Percentiles rank a stretch among this genome's conserved stretches.
phyloP scores from a whole-genome alignment of 1,140 invertebrate genomes.

The Neomicropteryx cornuta region DNA sequence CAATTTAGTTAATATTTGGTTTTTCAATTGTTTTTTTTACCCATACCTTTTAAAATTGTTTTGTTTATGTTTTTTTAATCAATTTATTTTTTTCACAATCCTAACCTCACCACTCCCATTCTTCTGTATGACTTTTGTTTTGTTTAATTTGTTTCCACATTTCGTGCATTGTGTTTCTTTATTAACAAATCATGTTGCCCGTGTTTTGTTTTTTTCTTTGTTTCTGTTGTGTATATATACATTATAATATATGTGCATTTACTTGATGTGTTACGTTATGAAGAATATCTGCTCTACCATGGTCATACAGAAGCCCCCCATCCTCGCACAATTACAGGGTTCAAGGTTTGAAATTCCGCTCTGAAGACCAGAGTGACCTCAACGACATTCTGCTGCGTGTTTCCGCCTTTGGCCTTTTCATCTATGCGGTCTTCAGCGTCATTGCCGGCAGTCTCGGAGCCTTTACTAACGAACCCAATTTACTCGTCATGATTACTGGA shows the following conservation, averaged over 20 bases:
- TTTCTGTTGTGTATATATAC: slow-evolving; percentile 9
- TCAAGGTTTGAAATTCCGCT: slow-evolving; percentile 76
- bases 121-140: slow-evolving; percentile 10
- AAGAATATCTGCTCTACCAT: no score
- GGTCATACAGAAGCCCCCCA: slow-evolving; percentile 32
- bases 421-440: slow-evolving; percentile 86
- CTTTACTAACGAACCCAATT: slow-evolving; percentile 73
- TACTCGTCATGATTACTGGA: slow-evolving; percentile 82
- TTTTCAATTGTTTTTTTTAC: neutral
- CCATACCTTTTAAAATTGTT: slow-evolving; percentile 9
- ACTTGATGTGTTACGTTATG: slow-evolving; percentile 39
- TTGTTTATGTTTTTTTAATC: slow-evolving; percentile 7
- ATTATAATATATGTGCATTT: slow-evolving; percentile 7
- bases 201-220: slow-evolving; percentile 6
- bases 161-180: slow-evolving; percentile 25
- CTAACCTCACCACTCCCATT: slow-evolving; percentile 7
- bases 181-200: slow-evolving; percentile 3
- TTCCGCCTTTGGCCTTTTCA: slow-evolving; percentile 83
- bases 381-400: slow-evolving; percentile 85
- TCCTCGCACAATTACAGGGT: slow-evolving; percentile 54
- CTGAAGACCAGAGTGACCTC: slow-evolving; percentile 76
- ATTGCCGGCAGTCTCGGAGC: slow-evolving; percentile 78
- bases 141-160: slow-evolving; percentile 1
- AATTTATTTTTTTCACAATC: slow-evolving; percentile 5
- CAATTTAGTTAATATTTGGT: neutral